Conservation (phyloP, 1,140 invertebrate genomes). For the Drosophila takahashii region DNA sequence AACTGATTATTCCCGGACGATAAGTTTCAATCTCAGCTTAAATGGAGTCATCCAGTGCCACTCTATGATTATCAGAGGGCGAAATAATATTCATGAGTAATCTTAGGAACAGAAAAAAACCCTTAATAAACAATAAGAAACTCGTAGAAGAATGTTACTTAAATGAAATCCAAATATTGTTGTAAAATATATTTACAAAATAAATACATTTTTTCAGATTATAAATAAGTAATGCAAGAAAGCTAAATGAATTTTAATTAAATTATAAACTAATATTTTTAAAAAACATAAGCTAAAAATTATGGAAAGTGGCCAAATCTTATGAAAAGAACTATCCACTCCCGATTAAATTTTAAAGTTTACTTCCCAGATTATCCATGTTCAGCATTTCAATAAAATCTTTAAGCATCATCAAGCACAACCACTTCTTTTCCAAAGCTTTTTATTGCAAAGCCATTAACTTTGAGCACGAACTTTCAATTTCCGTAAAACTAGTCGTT, state of each 20-base stretch:
- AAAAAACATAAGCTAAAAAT: no score
- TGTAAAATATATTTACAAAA: no score
- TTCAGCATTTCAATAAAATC: neutral
- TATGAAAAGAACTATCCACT: neutral
- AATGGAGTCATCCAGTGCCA: neutral
- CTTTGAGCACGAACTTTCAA: neutral
- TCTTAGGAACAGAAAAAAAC: neutral
- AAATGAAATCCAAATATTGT: no score
- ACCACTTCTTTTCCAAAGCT: neutral
- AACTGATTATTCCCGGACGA: conserved; percentile 2
- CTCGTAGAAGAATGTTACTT: no score
- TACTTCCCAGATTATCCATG: neutral
- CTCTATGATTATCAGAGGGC: neutral
- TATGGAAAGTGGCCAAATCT: no score
- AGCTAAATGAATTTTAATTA: no score
- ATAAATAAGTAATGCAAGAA: no score
- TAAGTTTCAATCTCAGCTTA: neutral
- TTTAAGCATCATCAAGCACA: neutral
- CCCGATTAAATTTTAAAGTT: neutral
- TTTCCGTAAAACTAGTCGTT: conserved; percentile 4
- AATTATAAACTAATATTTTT: no score
- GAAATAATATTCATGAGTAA: neutral
- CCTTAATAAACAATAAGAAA: no score
- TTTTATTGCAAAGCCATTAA: neutral
- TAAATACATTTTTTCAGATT: no score